These are phyloP conservation scores for Gila robusta DNA, from an alignment of 2,797 vertebrate species.

Conservation along the genomic window DNA sequence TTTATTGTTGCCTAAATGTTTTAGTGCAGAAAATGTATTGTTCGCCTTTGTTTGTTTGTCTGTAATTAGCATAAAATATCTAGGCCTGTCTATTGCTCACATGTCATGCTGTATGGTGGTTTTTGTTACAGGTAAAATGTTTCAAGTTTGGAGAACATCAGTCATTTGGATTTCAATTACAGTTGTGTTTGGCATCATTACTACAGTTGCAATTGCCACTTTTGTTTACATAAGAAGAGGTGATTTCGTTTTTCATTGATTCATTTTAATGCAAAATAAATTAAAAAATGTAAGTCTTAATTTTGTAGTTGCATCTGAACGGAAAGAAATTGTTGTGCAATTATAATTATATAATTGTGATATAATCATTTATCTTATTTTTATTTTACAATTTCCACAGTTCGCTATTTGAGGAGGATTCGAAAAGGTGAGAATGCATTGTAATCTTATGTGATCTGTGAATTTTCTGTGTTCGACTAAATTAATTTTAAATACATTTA, in stretches of 20 bases:
- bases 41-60: not conserved
- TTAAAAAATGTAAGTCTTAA: not conserved
- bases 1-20: not conserved
- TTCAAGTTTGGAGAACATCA: constrained; percentile 29
- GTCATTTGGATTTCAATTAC: constrained; percentile 31
- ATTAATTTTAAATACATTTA: not conserved
- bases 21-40: not conserved
- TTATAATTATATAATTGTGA: not conserved
- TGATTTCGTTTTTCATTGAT: constrained; percentile 1
- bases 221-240: constrained; percentile 41
- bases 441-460: not conserved
- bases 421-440: constrained; percentile 13
- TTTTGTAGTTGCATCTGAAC: not conserved
- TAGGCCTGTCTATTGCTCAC: not conserved
- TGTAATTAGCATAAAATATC: not conserved
- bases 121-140: constrained; percentile 35
- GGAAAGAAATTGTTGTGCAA: not conserved
- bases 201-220: not conserved
- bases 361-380: not conserved
- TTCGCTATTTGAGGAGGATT: not conserved
- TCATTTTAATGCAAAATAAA: not conserved
- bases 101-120: not conserved
- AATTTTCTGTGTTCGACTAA: not conserved
- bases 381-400: not conserved
- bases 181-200: not conserved